Base-by-base conservation (phyloP, 2,888 invertebrate genomes). In the Blastobasis lacticolella region DNA sequence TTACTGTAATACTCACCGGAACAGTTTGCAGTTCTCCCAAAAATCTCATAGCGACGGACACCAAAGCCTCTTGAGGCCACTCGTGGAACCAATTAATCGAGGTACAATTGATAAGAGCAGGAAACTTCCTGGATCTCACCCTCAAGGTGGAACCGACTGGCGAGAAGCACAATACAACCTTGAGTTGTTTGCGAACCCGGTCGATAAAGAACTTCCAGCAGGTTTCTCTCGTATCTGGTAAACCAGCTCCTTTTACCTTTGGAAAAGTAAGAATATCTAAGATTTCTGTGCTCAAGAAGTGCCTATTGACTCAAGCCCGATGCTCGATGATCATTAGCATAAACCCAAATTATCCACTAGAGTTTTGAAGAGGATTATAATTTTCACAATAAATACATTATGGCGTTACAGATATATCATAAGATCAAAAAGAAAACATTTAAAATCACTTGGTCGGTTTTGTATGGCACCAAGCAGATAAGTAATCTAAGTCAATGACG, bases 181-280 rank as follows among this genome's bases (percentile, higher is more conserved):
- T 94, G 38, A 95, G 78, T 75, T 95, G 97, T 59, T 94, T 93
- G 51, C 97, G 91, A 36, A 98, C 98, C 70, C 97, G 91, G 73
- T 98, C 97, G 67, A 98, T 96, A 81, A 98, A 98, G 83, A 97
- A 98, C 81, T 95, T 96, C 98, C 98, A 98, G 78, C 98, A 98
- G 70, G 96, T 97, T 86, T 98, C 98, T 61, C 97, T 90, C 0
- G 97, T 95, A 75, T 98, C 98, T 47, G 95, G 91, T 66, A 97
- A 84, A 36, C 98, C 98, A 37, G 96, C 94, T 38, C 96, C 94
- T 89, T 94, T 95, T 0, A 94, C 92, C 91, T 91, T 55, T 42
- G 67, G 56, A 49, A 48, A 49, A 23, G 48, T 37, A 10, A n/a
- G 6, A 23, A 38, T 38, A n/a, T 4, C 4, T 5, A 4, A 42